Conservation (phyloP, 2,113 vertebrate genomes). For the Corythornis cristatus region DNA sequence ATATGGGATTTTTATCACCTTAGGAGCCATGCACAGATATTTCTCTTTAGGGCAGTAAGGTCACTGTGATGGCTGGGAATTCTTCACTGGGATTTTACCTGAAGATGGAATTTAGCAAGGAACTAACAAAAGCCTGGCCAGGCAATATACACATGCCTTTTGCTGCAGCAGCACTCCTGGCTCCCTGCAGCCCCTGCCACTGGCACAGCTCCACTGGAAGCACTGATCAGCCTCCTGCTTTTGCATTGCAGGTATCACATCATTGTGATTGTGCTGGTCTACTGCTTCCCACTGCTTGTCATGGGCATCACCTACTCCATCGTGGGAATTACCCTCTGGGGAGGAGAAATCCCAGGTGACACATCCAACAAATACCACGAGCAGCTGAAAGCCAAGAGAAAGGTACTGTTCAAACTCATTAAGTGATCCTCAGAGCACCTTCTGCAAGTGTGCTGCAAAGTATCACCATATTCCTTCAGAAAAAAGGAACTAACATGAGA, state of each 20-base stretch:
- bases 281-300: constrained; percentile 89
- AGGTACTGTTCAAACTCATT: constrained; percentile 80
- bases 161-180: not conserved
- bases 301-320: constrained; percentile 97
- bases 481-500: not conserved
- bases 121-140: not conserved
- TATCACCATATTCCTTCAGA: not conserved
- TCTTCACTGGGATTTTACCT: not conserved
- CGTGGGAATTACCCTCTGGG: constrained; percentile 95
- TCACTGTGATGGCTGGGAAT: not conserved
- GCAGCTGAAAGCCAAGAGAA: constrained; percentile 94
- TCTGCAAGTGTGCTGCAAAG: not conserved
- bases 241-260: constrained; percentile 87
- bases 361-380: constrained; percentile 94
- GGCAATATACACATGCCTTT: not conserved
- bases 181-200: not conserved
- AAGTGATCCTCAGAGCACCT: not conserved
- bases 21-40: not conserved
- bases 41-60: not conserved
- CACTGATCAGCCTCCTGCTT: not conserved
- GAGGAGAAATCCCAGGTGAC: constrained; percentile 94
- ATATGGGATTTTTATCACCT: not conserved
- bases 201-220: not conserved
- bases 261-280: constrained; percentile 89
- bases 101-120: not conserved